A percentile compares a stretch with the other conserved stretches of the same genome.
Conservation (phyloP, 1,140 invertebrate genomes). For the Nixonia krombeini region DNA sequence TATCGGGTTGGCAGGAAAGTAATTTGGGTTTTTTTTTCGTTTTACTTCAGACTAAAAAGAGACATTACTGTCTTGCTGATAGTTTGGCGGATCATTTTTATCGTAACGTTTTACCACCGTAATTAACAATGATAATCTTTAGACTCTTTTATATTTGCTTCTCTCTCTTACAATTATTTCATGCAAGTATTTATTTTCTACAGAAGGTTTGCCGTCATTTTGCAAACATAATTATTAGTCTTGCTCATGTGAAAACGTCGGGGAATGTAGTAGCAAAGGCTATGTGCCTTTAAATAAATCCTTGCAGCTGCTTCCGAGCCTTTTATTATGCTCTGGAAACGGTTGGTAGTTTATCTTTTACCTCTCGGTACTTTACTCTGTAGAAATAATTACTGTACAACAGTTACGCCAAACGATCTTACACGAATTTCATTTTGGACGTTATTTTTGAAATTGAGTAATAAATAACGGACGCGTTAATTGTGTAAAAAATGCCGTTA, state of each 20-base stretch:
- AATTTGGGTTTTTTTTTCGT: too few species aligned
- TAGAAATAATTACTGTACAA: background rate
- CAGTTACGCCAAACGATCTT: too few species aligned
- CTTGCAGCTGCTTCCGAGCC: conserved; percentile 7
- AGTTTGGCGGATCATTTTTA: too few species aligned
- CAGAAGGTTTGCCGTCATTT: background rate
- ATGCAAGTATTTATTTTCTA: background rate
- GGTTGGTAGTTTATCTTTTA: background rate
- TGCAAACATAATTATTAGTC: background rate
- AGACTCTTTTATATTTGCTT: too few species aligned
- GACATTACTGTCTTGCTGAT: too few species aligned
- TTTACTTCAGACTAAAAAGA: too few species aligned
- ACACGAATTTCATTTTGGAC: too few species aligned
- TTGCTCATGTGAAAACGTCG: background rate
- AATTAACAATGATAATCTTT: too few species aligned
- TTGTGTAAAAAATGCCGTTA: background rate
- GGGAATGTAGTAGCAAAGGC: background rate
- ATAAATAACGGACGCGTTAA: background rate
- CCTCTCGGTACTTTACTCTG: conserved; percentile 4
- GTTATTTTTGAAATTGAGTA: too few species aligned
- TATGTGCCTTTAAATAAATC: conserved; percentile 8
- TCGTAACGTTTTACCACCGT: too few species aligned
- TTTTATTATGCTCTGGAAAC: conserved; percentile 17
- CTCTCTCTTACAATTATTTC: background rate
- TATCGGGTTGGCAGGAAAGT: too few species aligned